These are phyloP conservation scores for Brenthis hecate DNA, from an alignment of 2,888 invertebrate genomes.

Conservation along the genomic window DNA sequence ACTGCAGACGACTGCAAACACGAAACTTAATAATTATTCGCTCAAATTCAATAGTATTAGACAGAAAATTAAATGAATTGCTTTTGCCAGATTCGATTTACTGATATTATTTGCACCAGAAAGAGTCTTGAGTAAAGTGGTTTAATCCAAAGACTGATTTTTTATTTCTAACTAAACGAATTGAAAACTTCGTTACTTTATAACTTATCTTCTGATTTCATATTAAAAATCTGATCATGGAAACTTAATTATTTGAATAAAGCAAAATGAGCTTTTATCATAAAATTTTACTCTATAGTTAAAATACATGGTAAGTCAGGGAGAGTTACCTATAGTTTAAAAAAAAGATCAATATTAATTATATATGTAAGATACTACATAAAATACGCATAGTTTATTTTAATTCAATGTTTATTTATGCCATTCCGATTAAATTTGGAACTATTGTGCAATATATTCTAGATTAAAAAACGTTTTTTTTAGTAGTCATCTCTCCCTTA, in stretches of 20 bases:
- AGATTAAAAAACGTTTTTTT: no score
- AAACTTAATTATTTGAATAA: neutral
- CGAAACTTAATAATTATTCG: slow-evolving; percentile 24
- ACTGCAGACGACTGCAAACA: slow-evolving; percentile 4
- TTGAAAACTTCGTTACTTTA: neutral
- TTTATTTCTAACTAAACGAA: slow-evolving; percentile 2
- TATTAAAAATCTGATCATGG: neutral
- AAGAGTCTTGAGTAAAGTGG: slow-evolving; percentile 12
- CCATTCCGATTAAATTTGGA: no score
- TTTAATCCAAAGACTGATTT: neutral
- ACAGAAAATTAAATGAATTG: slow-evolving; percentile 32
- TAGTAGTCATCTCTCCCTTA: no score
- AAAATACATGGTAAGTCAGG: no score
- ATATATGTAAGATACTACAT: no score
- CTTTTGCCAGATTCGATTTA: slow-evolving; percentile 26
- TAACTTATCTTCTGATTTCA: neutral
- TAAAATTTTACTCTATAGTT: neutral
- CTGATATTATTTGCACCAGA: slow-evolving; percentile 23
- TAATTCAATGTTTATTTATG: no score
- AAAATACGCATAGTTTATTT: no score
- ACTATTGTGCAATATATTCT: no score
- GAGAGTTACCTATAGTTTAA: no score
- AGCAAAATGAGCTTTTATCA: neutral
- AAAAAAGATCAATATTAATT: no score
- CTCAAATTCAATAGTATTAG: slow-evolving; percentile 26